These are phyloP conservation scores for Tragelaphus eurycerus DNA, from an alignment of 2,797 vertebrate genomes.

Conservation along the genomic window DNA sequence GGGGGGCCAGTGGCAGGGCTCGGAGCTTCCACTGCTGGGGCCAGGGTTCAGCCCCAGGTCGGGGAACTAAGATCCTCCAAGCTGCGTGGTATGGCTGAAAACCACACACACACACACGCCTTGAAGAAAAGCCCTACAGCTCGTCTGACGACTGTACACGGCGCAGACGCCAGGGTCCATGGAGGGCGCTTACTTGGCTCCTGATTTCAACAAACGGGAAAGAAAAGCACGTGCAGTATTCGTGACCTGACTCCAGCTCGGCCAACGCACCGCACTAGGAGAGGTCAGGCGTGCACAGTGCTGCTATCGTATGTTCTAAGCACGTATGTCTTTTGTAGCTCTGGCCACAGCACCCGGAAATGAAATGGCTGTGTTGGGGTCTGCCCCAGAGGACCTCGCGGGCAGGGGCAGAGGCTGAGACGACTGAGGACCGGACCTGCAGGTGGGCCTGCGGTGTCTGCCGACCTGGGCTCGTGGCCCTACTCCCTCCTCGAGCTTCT, in stretches of 20 bases:
- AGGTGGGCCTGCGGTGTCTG: not conserved
- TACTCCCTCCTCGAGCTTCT: not conserved
- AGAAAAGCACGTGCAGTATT: not conserved
- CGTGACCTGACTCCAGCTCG: not conserved
- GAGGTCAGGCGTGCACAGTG: not conserved
- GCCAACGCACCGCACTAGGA: not conserved
- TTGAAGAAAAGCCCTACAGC: not conserved
- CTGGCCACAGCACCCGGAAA: not conserved
- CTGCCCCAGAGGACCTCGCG: not conserved
- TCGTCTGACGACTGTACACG: not conserved
- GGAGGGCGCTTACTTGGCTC: not conserved
- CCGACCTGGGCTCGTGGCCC: fast-evolving
- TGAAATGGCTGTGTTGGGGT: not conserved
- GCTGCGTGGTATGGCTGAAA: fast-evolving
- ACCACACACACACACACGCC: not conserved
- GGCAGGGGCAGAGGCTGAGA: not conserved
- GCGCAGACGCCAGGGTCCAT: not conserved
- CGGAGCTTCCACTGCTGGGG: fast-evolving
- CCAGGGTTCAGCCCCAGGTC: not conserved
- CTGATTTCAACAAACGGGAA: not conserved
- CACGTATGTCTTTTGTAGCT: not conserved
- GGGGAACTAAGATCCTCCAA: not conserved
- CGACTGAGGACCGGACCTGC: not conserved
- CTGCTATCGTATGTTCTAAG: not conserved
- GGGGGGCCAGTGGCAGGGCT: not conserved